phyloP scores from a whole-genome alignment of 1,140 invertebrate species.

The Anagrus nilaparvatae region DNA sequence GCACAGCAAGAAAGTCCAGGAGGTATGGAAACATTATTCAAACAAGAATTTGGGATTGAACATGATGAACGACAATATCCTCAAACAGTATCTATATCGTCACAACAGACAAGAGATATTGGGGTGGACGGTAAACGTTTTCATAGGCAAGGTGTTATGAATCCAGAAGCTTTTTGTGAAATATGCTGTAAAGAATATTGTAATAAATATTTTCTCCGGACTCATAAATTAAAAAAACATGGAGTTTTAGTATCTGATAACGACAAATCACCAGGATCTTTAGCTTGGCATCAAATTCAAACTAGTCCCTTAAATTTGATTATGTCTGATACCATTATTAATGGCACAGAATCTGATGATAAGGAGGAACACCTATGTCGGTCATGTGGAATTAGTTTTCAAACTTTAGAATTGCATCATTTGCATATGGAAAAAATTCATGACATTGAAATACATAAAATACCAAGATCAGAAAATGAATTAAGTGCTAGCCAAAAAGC shows the following conservation, averaged over 20 bases:
- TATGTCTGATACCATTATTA: constrained; percentile 40
- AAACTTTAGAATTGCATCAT: constrained; percentile 43
- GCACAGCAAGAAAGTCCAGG: constrained; percentile 27
- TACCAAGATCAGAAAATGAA: constrained; percentile 29
- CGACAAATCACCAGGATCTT: constrained; percentile 34
- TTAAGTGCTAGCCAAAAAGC: constrained; percentile 25
- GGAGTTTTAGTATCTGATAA: constrained; percentile 54
- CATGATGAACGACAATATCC: constrained; percentile 46
- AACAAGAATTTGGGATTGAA: constrained; percentile 40
- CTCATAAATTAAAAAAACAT: constrained; percentile 81
- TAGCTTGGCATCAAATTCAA: constrained; percentile 46
- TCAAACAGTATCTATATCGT: constrained; percentile 41
- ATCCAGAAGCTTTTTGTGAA: constrained; percentile 85
- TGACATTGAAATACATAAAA: constrained; percentile 24
- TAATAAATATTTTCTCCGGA: constrained; percentile 88
- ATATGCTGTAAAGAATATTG: constrained; percentile 92
- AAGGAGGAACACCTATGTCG: constrained; percentile 44
- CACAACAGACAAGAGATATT: constrained; percentile 50
- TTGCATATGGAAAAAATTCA: constrained; percentile 40
- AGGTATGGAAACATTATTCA: constrained; percentile 33
- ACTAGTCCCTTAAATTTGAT: constrained; percentile 53
- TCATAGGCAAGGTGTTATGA: constrained; percentile 66
- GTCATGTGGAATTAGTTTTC: constrained; percentile 46
- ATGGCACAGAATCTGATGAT: constrained; percentile 29
- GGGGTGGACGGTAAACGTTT: constrained; percentile 59